A percentile compares a stretch with the other conserved stretches of the same genome.
Evolutionary conservation across 2,797 vertebrate genomes (phyloP).

Genomic region (Argya squamiceps): DNA sequence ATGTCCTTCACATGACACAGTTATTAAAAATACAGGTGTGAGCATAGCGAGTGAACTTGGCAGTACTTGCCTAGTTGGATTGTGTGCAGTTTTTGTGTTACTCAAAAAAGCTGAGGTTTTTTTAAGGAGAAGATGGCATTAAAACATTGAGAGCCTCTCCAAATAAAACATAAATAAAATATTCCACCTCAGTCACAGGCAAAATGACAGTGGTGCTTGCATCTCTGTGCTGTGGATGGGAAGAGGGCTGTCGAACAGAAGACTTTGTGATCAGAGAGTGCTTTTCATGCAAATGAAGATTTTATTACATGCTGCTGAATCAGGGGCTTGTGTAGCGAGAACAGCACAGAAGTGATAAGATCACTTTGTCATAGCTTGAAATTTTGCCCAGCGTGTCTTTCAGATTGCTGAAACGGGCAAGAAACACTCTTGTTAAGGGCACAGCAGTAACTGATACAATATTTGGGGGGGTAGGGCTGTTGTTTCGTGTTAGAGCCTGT

Average conservation of each 20-base stretch:
- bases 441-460: not conserved
- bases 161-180: conserved; percentile 6
- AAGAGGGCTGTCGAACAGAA: conserved; percentile 42
- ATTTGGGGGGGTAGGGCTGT: not conserved
- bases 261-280: conserved; percentile 63
- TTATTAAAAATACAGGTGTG: conserved; percentile 8
- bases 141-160: not conserved
- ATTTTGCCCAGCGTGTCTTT: conserved; percentile 62
- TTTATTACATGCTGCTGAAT: conserved; percentile 62
- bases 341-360: conserved; percentile 56
- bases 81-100: not conserved
- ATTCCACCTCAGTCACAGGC: conserved; percentile 9
- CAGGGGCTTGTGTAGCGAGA: conserved; percentile 63
- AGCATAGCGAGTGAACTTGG: not conserved
- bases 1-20: not conserved
- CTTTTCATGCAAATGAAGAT: conserved; percentile 68
- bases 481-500: not conserved
- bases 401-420: conserved; percentile 7
- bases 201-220: not conserved
- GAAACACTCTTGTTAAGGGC: conserved; percentile 10
- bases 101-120: not conserved
- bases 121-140: not conserved
- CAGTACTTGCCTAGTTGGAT: not conserved
- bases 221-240: not conserved
- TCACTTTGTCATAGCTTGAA: conserved; percentile 59